Evolutionary conservation across 1,140 invertebrate genomes (phyloP).

Genomic region (Drosophila sturtevanti): DNA sequence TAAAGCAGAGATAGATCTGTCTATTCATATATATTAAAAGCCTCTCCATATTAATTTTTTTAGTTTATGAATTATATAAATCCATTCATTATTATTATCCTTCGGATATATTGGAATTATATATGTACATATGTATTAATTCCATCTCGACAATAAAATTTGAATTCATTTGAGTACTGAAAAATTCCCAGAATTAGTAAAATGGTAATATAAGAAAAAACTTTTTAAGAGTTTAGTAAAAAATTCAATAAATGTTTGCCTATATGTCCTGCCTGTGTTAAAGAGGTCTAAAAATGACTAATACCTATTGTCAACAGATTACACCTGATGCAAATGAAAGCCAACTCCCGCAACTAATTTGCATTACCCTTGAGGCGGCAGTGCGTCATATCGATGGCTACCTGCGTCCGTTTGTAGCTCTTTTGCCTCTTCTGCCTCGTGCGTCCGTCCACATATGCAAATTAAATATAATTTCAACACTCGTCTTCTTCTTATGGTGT

Average conservation of each 20-base stretch:
- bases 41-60: no score
- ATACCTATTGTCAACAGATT: constrained; percentile 30
- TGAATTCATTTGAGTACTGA: not conserved
- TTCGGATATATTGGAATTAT: not conserved
- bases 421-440: constrained; percentile 17
- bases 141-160: not conserved
- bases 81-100: not conserved
- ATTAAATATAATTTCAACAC: constrained; percentile 81
- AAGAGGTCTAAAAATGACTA: constrained; percentile 20
- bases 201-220: not conserved
- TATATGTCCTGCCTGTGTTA: not conserved
- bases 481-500: constrained; percentile 52
- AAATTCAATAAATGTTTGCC: not conserved
- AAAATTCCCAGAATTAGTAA: not conserved
- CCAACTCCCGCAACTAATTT: constrained; percentile 49
- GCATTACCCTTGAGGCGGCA: constrained; percentile 29
- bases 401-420: constrained; percentile 1
- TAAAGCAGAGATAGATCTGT: no score
- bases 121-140: no score
- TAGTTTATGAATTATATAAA: not conserved
- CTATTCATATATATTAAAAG: no score
- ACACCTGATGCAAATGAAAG: constrained; percentile 39
- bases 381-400: constrained; percentile 23
- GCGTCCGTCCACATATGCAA: constrained; percentile 64
- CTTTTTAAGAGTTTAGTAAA: not conserved